Base-by-base conservation (phyloP, 2,888 invertebrate species). In the Tachina fera region DNA sequence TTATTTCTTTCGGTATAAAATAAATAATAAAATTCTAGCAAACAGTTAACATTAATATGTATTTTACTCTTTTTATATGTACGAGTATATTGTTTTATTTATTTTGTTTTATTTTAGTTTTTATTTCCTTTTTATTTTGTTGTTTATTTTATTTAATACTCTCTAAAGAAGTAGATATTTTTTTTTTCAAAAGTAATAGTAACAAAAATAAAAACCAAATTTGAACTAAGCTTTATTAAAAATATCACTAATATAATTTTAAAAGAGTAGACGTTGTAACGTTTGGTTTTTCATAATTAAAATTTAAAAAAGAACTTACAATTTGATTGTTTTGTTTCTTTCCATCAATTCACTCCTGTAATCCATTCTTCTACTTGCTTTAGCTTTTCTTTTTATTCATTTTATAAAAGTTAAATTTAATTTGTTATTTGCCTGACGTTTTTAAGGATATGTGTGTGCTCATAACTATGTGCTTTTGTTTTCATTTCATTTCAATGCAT, bases 1-100 rank as follows among this genome's bases (percentile, higher is more conserved):
- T 80, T 58, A 75, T 51, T 53, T 3, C 41, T 71, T 82, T 83
- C 83, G 53, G 86, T 86, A 86, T 75, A 86, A 86, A 83, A 86
- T 86, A 86, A 86, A 86, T 83, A 86, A 86, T 83, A 86, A 86
- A 86, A 86, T 83, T 86, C 86, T 86, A 86, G 86, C 86, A 86
- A 86, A 86, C 86, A 86, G 86, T 86, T 86, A 86, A 86, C 86
- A 86, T 83, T 83, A 85, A 74, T 84, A 75, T 77, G 83, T 86
- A 75, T 77, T 77, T 81, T 60, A 63, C 67, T 67, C 51, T 6
- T 31, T 31, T 68, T 81, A 74, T 68, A 75, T 80, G 65, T 67
- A 74, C 60, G 67, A 67, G 49, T 80, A 67, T 43, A 43, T 70
- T 53, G 31, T 70, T 71, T n/a, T 22, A 56, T 58, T 58, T 67